Conservation (phyloP, 2,113 vertebrate genomes). For the Barbus barbus region DNA sequence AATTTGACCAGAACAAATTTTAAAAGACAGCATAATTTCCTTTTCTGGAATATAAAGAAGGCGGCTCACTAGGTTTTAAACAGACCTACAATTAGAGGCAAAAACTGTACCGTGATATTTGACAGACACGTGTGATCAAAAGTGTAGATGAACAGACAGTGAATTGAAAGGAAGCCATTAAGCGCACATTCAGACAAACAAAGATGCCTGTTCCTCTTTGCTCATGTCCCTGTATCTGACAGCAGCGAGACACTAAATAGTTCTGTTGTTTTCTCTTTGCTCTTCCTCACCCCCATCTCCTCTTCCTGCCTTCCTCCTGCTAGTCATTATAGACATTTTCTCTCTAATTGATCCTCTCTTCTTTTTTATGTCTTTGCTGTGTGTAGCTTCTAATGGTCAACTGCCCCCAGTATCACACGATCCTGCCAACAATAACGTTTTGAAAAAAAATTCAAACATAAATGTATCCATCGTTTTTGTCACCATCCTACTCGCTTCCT, state of each 20-base stretch:
- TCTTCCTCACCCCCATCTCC: constrained; percentile 40
- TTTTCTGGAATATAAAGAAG: too few relatives aligned
- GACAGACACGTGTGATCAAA: background rate
- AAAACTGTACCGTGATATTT: constrained; percentile 1
- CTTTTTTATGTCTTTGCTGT: background rate
- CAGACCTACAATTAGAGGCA: constrained; percentile 4
- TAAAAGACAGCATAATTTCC: too few relatives aligned
- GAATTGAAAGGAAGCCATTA: constrained; percentile 38
- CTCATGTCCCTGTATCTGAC: constrained; percentile 46
- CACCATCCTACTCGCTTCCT: constrained; percentile 28
- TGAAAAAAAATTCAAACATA: constrained; percentile 45
- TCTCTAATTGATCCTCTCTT: constrained; percentile 53
- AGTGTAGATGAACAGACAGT: background rate
- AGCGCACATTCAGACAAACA: constrained; percentile 43
- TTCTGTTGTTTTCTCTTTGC: constrained; percentile 57
- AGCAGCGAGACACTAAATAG: constrained; percentile 53
- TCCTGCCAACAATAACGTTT: background rate
- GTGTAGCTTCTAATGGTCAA: constrained; percentile 40
- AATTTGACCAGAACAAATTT: too few relatives aligned
- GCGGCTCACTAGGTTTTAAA: background rate
- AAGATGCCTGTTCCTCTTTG: constrained; percentile 32
- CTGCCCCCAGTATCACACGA: constrained; percentile 30
- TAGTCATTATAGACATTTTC: constrained; percentile 56
- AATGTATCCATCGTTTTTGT: constrained; percentile 45
- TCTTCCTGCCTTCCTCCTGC: constrained; percentile 45